Base-by-base conservation (phyloP, 2,113 vertebrate genomes). In the Vimba vimba region DNA sequence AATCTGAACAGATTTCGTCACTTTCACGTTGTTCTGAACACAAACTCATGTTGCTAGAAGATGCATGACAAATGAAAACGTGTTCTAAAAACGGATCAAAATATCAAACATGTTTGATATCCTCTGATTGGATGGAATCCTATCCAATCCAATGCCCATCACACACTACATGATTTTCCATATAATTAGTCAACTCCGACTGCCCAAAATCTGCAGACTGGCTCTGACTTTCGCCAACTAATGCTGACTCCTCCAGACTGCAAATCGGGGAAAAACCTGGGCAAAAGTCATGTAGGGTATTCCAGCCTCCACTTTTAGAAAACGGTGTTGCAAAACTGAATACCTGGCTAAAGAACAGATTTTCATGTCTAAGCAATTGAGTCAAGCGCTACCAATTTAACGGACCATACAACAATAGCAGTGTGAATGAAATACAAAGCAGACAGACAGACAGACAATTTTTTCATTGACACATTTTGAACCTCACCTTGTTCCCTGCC, bases 401-500 rank as follows among this genome's bases (percentile, higher is more conserved):
- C 64, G 4, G 30, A 81, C 25, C 9, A 66, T 19, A 81, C 79
- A 81, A 64, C 25, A 15, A 62, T 27, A 43, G 23, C 59, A 30
- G 33, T 23, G 30, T 60, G 57, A 79, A 60, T 57, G 55, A 79
- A 77, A 43, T 60, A 60, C 21, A 60, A 21, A 36, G 55, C 27
- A n/a, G 30, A 79, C 77, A 79, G 55, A 55, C 27, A 79, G 17
- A 81, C n/a, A 81, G 62, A 30, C 27, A 23, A 17, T 12, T 76
- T 30, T 71, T 62, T 57, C 19, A 83, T 45, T 69, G 68, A 78
- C 77, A 79, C 45, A 27, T 76, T 88, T 83, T 60, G 36, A 76
- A 83, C 1, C 33, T 94, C 91, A 98, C 97, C 96, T 96, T 96
- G 94, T 92, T 94, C 85, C 92, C 92, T 60, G 92, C 95, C 1